phyloP scores from a whole-genome alignment of 1,140 invertebrate genomes.

The Tigriopus japonicus region DNA sequence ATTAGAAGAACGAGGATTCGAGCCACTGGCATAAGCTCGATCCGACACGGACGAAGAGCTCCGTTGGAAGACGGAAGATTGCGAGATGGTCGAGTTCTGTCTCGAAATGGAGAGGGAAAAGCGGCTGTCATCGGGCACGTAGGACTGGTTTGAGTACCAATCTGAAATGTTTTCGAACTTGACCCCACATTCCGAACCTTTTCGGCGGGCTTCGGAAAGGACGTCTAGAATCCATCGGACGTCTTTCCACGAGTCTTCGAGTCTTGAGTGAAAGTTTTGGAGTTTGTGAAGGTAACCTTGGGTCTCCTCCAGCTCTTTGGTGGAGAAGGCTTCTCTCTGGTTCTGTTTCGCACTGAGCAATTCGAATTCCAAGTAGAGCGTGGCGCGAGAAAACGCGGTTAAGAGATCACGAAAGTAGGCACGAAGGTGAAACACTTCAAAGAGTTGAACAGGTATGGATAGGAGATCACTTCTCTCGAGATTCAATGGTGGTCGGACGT shows the following conservation, averaged over 20 bases:
- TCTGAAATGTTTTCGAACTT: slow-evolving; percentile 18
- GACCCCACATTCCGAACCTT: slow-evolving; percentile 28
- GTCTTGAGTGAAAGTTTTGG: slow-evolving; percentile 54
- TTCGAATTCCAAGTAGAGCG: slow-evolving; percentile 78
- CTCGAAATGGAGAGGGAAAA: slow-evolving; percentile 9
- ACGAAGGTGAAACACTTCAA: slow-evolving; percentile 76
- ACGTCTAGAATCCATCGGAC: slow-evolving; percentile 87
- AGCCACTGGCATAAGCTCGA: too few relatives aligned
- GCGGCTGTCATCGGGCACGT: slow-evolving; percentile 12
- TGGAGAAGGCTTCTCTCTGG: slow-evolving; percentile 80
- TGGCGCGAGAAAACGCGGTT: slow-evolving; percentile 66
- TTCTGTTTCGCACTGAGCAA: slow-evolving; percentile 73
- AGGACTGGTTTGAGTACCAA: slow-evolving; percentile 17
- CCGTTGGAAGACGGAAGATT: slow-evolving; percentile 16
- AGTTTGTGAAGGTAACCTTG: slow-evolving; percentile 61
- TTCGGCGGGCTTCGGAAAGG: slow-evolving; percentile 73
- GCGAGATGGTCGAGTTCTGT: slow-evolving; percentile 10
- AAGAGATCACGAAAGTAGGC: slow-evolving; percentile 77
- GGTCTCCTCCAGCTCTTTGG: slow-evolving; percentile 57
- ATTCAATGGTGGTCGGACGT: too few relatives aligned
- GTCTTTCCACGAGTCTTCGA: slow-evolving; percentile 72
- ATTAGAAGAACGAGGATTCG: too few relatives aligned
- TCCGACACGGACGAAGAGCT: slow-evolving; percentile 3
- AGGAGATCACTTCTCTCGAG: neutral
- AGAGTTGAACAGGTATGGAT: slow-evolving; percentile 27